Conservation (phyloP, 35 echinoderm and acorn worm genomes). For the Apostichopus parvimensis region DNA sequence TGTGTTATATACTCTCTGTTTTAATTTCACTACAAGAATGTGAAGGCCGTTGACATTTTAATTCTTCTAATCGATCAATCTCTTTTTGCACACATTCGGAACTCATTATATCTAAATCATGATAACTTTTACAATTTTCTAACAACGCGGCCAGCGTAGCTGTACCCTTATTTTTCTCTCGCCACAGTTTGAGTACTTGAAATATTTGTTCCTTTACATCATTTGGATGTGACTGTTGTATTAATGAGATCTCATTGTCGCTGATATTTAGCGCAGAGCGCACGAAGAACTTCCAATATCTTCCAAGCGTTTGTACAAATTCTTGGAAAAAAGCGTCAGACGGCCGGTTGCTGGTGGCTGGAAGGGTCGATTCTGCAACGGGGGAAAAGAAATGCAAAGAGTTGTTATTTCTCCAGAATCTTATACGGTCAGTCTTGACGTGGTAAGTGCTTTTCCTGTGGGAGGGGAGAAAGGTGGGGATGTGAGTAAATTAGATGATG, state of each 20-base stretch:
- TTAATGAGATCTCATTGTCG: conserved; percentile 25
- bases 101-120: not conserved
- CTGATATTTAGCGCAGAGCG: not conserved
- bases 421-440: not conserved
- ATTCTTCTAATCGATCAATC: not conserved
- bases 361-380: not conserved
- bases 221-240: conserved; percentile 23
- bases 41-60: too few relatives aligned
- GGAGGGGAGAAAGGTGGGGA: not conserved
- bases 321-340: conserved; percentile 25
- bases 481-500: not conserved
- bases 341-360: not conserved
- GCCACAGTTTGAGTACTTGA: conserved; percentile 33
- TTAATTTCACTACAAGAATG: too few relatives aligned
- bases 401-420: not conserved
- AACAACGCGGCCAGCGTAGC: not conserved
- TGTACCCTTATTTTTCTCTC: not conserved
- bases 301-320: conserved; percentile 14
- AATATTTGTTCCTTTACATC: conserved; percentile 30
- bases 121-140: conserved; percentile 14
- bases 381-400: not conserved
- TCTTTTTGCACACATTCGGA: not conserved
- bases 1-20: too few relatives aligned
- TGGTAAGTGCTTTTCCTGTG: not conserved
- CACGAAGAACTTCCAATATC: conserved; percentile 31